A percentile compares a stretch with the other conserved stretches of the same genome.
Conservation (phyloP, 2,113 vertebrate species). For the Epinephelus moara region DNA sequence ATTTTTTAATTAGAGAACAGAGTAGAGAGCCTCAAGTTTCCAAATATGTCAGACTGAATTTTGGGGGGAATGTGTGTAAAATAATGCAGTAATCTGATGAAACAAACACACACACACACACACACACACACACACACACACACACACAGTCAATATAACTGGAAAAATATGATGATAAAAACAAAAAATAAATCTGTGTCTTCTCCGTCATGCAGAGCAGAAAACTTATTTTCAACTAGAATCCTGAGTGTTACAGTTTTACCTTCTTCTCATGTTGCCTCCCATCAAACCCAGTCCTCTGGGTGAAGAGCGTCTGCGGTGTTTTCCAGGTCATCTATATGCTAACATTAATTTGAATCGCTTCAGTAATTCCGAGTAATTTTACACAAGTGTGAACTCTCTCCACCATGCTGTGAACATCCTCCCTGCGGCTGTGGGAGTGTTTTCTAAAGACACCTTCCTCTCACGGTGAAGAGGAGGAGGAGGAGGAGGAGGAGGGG, state of each 20-base stretch:
- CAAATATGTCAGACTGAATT: background rate
- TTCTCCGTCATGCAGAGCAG: background rate
- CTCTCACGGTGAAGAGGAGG: background rate
- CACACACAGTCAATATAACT: background rate
- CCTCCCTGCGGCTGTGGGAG: conserved; percentile 30
- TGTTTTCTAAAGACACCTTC: conserved; percentile 35
- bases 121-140: no score
- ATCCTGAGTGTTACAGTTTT: no score
- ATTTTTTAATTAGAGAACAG: no score
- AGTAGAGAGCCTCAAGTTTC: no score
- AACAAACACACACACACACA: no score
- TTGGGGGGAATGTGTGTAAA: background rate
- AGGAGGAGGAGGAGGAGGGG: background rate
- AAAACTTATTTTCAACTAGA: background rate
- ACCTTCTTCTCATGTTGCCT: background rate
- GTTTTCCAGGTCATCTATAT: conserved; percentile 18
- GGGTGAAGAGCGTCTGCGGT: background rate
- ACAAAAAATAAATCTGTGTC: background rate
- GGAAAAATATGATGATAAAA: background rate
- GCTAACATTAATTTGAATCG: conserved; percentile 31
- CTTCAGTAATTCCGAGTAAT: conserved; percentile 30
- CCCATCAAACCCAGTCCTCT: no score
- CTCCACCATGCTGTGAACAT: conserved; percentile 5
- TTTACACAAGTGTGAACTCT: conserved; percentile 20
- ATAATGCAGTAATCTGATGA: background rate